Conservation (phyloP, 1,140 invertebrate species). For the Hycleus phaleratus region DNA sequence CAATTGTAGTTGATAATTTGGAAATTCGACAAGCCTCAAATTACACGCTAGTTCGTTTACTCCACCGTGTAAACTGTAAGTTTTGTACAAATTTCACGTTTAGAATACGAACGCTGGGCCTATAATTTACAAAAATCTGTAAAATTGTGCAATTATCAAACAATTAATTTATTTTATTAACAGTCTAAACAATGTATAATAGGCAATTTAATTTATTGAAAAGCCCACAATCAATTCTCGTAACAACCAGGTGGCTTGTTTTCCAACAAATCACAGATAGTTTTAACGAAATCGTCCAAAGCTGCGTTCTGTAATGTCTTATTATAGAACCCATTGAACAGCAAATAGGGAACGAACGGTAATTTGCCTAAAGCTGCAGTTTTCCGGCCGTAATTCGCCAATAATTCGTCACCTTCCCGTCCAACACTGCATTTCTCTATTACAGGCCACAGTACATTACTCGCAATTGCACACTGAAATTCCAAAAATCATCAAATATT, state of each 20-base stretch:
- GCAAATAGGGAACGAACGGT: neutral
- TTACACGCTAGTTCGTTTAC: too few relatives aligned
- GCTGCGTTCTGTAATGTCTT: neutral
- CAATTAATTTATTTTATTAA: too few relatives aligned
- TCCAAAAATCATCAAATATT: too few relatives aligned
- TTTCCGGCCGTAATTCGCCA: neutral
- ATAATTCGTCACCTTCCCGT: neutral
- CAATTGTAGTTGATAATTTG: too few relatives aligned
- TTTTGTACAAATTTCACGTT: too few relatives aligned
- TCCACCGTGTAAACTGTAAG: too few relatives aligned
- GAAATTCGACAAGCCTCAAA: too few relatives aligned
- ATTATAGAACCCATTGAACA: constrained; percentile 3
- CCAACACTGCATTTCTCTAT: neutral
- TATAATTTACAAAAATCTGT: too few relatives aligned
- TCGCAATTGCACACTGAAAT: constrained; percentile 1
- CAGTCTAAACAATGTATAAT: too few relatives aligned
- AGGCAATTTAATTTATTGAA: too few relatives aligned
- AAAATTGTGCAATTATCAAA: too few relatives aligned
- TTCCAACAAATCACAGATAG: neutral
- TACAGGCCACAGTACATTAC: neutral
- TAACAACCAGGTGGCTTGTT: neutral
- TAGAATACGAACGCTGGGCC: too few relatives aligned
- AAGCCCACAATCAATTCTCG: neutral
- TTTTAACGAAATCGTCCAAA: neutral
- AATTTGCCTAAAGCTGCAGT: neutral